These are phyloP conservation scores for Strix aluco DNA, from an alignment of 2,113 vertebrate species.

Conservation along the genomic window DNA sequence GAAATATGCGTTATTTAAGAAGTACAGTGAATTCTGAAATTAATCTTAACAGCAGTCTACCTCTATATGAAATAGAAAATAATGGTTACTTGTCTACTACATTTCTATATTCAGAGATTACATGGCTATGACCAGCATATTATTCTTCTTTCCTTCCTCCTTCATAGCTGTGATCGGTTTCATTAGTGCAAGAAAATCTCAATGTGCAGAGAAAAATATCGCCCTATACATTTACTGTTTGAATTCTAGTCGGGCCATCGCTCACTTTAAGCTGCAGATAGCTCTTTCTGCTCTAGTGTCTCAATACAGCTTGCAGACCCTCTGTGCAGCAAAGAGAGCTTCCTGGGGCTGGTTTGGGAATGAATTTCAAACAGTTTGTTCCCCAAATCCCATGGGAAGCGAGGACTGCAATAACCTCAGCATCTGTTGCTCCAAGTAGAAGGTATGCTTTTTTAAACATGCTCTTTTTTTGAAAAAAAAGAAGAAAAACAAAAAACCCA, in stretches of 20 bases:
- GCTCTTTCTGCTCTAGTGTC: not conserved
- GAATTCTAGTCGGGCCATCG: not conserved
- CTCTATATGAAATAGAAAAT: not conserved
- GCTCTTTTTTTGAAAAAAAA: no score
- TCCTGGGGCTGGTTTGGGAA: not conserved
- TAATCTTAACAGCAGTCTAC: not conserved
- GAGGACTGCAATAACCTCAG: not conserved
- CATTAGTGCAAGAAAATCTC: not conserved
- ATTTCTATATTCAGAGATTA: not conserved
- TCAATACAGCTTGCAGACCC: not conserved
- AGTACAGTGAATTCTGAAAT: constrained; percentile 2
- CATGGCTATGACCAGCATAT: not conserved
- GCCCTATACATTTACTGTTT: not conserved
- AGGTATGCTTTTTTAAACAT: not conserved
- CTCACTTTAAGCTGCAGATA: not conserved
- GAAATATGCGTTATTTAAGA: not conserved
- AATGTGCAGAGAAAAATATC: not conserved
- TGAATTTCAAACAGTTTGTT: not conserved
- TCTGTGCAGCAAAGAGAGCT: accelerated
- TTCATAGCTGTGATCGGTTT: not conserved
- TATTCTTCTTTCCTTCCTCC: not conserved
- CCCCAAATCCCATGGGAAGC: not conserved
- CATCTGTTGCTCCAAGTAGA: not conserved
- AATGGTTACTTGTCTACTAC: not conserved
- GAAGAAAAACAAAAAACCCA: not conserved